Conservation (phyloP, 2,113 vertebrate genomes). For the Hypocryptadius cinnamomeus region DNA sequence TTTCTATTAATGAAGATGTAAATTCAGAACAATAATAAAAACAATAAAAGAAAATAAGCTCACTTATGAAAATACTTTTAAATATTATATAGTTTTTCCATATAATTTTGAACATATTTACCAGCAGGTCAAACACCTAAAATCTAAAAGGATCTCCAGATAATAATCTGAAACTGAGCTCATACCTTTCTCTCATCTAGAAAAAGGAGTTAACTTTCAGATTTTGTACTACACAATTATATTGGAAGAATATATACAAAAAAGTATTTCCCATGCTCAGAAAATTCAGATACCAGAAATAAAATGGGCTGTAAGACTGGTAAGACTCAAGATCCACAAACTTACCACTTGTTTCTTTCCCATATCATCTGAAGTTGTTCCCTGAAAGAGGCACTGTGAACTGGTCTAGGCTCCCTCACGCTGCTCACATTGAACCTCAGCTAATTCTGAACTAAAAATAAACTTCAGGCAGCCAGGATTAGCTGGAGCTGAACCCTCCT, state of each 20-base stretch:
- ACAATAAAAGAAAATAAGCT: background rate
- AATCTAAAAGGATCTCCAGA: background rate
- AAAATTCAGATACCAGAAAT: background rate
- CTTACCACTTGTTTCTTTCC: constrained; percentile 74
- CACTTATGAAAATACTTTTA: background rate
- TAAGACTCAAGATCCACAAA: background rate
- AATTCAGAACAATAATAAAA: background rate
- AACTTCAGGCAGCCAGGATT: constrained; percentile 51
- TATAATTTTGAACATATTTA: background rate
- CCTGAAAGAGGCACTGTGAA: background rate
- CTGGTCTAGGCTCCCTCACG: background rate
- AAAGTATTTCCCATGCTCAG: background rate
- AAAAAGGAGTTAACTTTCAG: background rate
- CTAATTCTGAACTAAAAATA: constrained; percentile 67
- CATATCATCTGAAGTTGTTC: constrained; percentile 46
- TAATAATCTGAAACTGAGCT: background rate
- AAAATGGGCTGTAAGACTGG: background rate
- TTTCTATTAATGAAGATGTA: background rate
- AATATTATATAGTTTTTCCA: background rate
- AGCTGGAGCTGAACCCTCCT: constrained; percentile 1
- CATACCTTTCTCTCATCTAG: background rate
- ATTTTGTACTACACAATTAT: background rate
- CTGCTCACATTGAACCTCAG: constrained; percentile 22
- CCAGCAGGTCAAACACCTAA: background rate
- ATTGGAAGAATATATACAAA: background rate